These are phyloP conservation scores for Oscheius sp. DNA, from an alignment of 2,888 invertebrate species.

Conservation along the genomic window DNA sequence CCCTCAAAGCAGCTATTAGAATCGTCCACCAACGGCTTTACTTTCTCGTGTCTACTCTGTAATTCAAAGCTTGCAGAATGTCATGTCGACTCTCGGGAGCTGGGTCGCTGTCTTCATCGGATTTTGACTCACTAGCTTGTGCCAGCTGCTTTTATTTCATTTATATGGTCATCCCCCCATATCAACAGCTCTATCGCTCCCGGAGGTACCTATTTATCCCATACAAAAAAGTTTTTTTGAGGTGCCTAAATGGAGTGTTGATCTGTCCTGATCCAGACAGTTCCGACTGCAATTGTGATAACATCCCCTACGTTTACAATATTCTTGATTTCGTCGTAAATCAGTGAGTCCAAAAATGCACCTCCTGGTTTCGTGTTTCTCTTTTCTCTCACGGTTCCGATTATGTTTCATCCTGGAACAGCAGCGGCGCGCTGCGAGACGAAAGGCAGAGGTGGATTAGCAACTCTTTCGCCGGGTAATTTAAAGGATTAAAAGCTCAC, in stretches of 20 bases:
- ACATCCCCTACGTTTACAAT: constrained; percentile 45
- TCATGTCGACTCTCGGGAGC: constrained; percentile 45
- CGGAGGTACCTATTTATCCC: neutral
- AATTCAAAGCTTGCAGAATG: constrained; percentile 28
- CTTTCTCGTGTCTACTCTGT: neutral
- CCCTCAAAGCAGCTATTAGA: neutral
- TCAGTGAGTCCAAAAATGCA: constrained; percentile 37
- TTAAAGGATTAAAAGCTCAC: neutral
- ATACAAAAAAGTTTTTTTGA: neutral
- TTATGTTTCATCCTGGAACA: constrained; percentile 18
- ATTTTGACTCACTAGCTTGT: constrained; percentile 46
- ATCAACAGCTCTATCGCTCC: neutral
- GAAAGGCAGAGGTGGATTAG: constrained; percentile 4
- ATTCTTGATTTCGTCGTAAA: constrained; percentile 51
- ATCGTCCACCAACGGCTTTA: neutral
- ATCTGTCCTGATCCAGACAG: constrained; percentile 31
- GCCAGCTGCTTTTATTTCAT: constrained; percentile 51
- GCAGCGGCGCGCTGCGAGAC: constrained; percentile 5
- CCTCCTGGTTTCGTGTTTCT: constrained; percentile 7
- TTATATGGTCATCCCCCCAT: constrained; percentile 36
- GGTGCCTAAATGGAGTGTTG: constrained; percentile 37
- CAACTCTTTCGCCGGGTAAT: neutral
- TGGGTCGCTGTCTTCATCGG: constrained; percentile 33
- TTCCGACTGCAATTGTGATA: constrained; percentile 39
- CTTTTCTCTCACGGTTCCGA: constrained; percentile 16